Base-by-base conservation (phyloP, 2,113 vertebrate species). In the Notarius quadriscutis region DNA sequence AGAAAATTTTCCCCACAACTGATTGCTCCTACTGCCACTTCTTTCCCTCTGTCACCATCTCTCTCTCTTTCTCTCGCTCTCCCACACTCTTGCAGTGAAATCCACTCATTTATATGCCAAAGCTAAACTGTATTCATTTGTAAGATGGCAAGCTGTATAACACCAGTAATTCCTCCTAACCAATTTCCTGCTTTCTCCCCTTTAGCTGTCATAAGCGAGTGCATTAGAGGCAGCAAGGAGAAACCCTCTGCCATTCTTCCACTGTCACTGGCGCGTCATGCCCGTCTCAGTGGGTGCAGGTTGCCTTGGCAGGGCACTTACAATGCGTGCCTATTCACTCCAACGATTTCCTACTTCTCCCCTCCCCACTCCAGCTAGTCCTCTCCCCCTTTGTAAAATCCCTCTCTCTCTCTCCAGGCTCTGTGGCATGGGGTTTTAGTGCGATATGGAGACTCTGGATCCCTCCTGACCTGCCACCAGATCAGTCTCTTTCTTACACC, bases 241-340 rank as follows among this genome's bases (percentile, higher is more conserved):
- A 96, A 96, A 97, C 95, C 96, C 96, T 96, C 95, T 95, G 95
- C 95, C 95, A 94, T 96, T 91, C 83, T 86, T 88, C 85, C 78
- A 62, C 92, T 90, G 92, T 93, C 94, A 92, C 88, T 91, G 86
- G 83, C 91, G 91, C 87, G 82, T 90, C 91, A 89, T 89, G 91
- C 91, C 91, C 95, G 78, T 87, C 87, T 84, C 89, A 87, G 95
- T 94, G 94, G 95, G 95, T 95, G 94, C 94, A 95, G 96, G 97
- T 97, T 97, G 96, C 96, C 95, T 96, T 96, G 95, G 96, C 96
- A 75, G 96, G 96, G 96, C 96, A 96, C 97, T 97, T 97, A 97
- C 95, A 96, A 97, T 95, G 94, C 95, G 94, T 30, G 87, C 89
- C 92, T 91, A 87, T 93, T 92, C 91, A 88, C 89, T 91, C 89